Evolutionary conservation across 2,888 invertebrate genomes (phyloP), one percentile per base, ranked within the genome.

Genomic region (Crioceris asparagi): DNA sequence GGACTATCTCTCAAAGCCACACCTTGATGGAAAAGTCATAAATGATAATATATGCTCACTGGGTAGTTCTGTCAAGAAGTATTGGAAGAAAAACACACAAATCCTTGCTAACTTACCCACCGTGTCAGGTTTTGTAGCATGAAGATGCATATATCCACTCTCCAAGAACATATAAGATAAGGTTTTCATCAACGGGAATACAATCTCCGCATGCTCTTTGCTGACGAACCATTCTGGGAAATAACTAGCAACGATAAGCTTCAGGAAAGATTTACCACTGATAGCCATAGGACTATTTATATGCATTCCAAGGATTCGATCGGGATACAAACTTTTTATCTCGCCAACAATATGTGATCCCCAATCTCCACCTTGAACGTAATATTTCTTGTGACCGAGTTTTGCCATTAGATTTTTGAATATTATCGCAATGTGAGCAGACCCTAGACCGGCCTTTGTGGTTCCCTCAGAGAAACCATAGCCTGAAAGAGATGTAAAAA

Each of bases 111-210:
- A n/a, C 65, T 61, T 56, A 81, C 87, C 88, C 47, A 86, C 66
- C 0, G 90, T 88, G 53, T 92, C 91, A 10, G 92, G 91, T 59
- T 88, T 91, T 0, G 90, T 87, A 0, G 84, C 74, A 57, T 92
- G 91, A 4, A 90, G 47, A 56, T 90, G 88, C 51, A 83, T 57
- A 49, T 78, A 79, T 1, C 78, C 79, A 19, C 54, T 57, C 55
- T 79, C 77, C 33, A 67, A 62, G 31, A 72, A 37, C 0, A 67
- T 5, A 37, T 57, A 62, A 2, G 63, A 59, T 44, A 44, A 65
- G 63, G 3, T 70, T 41, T 63, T 44, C 3, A 46, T 49, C 5
- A 75, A 34, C 0, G 77, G 76, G 48, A 72, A 76, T 55, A 72
- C 62, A 50, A 56, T 66, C 19, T 70, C 62, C 10, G 60, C 55